Base-by-base conservation (phyloP, 2,797 vertebrate genomes). In the Muraenolepis orangiensis region DNA sequence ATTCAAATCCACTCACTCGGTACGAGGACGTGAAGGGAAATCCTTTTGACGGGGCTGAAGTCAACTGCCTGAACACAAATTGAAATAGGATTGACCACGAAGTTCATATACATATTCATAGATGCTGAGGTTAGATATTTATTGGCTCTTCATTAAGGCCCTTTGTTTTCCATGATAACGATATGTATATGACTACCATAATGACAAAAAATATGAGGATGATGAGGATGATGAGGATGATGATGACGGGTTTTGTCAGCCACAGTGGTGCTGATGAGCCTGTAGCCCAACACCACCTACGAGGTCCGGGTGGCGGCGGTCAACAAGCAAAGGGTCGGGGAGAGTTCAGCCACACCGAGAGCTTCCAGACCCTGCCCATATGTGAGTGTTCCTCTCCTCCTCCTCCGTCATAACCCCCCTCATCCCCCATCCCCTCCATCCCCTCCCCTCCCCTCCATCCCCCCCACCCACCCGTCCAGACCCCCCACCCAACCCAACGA, bases 291-390 rank as follows among this genome's bases (percentile, higher is more conserved):
- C 89, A 98, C 96, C 0, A 99, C 97, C 0, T 98, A 99, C 0
- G 97, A 99, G 91, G 95, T 98, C 66, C 95, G 95, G 75, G 96
- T 99, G 77, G 95, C 98, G 13, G 98, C 98, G 8, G 95, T 99
- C 81, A 99, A 99, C 77, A n/a, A n/a, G 98, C 97, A 72, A 99
- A 99, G 93, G 98, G 98, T 8, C 95, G 96, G 93, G 98, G 98
- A 46, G 97, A 98, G 78, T 98, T 97, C 82, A 99, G 98, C 88
- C 96, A 96, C 93, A 96, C 85, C 0, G 96, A 98, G 90, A 93
- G 91, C 85, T 99, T 99, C 90, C 97, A 99, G 91, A 99, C 97
- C 36, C 36, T 38, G 12, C 36, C 36, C 36, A 38, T 38, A 5
- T 94, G 98, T 99, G 86, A 97, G 98, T 95, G 86, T 34, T 29